A percentile compares a stretch with the other conserved stretches of the same genome.
Conservation (phyloP, 2,113 vertebrate species). For the Chaetodon trifascialis region DNA sequence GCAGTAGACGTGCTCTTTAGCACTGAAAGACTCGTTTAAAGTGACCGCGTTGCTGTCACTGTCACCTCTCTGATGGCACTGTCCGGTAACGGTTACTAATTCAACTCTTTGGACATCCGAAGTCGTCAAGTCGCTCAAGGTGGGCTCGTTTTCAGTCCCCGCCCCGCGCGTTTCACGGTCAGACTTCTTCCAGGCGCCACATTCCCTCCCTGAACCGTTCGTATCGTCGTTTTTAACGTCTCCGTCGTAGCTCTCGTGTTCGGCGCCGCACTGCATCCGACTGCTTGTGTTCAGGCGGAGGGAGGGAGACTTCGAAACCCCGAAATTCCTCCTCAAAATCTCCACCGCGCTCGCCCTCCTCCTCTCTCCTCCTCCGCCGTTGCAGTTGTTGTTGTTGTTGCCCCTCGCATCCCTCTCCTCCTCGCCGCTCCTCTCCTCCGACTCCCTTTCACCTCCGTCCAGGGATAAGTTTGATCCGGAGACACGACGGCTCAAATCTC, state of each 20-base stretch:
- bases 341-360: slow-evolving; percentile 75
- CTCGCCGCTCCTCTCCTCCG: slow-evolving; percentile 33
- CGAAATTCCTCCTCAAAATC: slow-evolving; percentile 78
- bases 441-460: slow-evolving; percentile 38
- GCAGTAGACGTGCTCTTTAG: slow-evolving; percentile 89
- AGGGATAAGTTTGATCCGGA: slow-evolving; percentile 53
- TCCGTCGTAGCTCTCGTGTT: slow-evolving; percentile 33
- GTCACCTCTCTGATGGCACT: slow-evolving; percentile 22
- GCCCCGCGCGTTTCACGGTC: slow-evolving; percentile 42
- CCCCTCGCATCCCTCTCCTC: slow-evolving; percentile 68
- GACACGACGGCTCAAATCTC: slow-evolving; percentile 63
- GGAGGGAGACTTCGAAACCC: slow-evolving; percentile 60
- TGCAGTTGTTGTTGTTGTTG: slow-evolving; percentile 79
- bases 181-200: slow-evolving; percentile 48
- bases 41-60: slow-evolving; percentile 10
- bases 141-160: slow-evolving; percentile 54
- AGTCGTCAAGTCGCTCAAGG: slow-evolving; percentile 37
- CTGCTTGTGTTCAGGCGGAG: slow-evolving; percentile 4
- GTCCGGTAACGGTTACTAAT: slow-evolving; percentile 15
- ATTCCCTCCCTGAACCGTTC: slow-evolving; percentile 13
- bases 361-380: slow-evolving; percentile 62
- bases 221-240: neutral
- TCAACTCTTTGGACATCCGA: slow-evolving; percentile 45
- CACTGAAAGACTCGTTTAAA: slow-evolving; percentile 23
- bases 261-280: slow-evolving; percentile 49